Conservation (phyloP, 2,888 invertebrate genomes). For the Dynastes maya region DNA sequence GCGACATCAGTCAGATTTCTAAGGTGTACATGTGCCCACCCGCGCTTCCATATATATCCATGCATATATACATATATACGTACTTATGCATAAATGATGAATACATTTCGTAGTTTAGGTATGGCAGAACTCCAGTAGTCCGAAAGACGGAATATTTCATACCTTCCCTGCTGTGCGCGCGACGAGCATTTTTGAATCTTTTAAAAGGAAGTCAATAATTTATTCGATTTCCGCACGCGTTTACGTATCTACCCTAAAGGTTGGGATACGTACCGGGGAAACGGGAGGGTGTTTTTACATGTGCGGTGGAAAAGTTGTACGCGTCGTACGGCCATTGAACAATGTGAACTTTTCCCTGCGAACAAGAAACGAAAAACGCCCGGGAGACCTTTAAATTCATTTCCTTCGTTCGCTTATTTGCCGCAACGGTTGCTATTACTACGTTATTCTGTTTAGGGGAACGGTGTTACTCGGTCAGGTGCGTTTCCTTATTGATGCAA, state of each 20-base stretch:
- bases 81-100: constrained; percentile 35
- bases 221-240: constrained; percentile 36
- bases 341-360: constrained; percentile 11
- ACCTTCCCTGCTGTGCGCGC: constrained; percentile 19
- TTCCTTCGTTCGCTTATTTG: constrained; percentile 21
- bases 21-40: background rate
- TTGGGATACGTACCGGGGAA: too few relatives aligned
- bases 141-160: constrained; percentile 34
- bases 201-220: constrained; percentile 39
- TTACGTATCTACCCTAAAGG: background rate
- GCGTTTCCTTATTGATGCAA: constrained; percentile 29
- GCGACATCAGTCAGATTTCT: background rate
- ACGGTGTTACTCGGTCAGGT: constrained; percentile 14
- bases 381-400: constrained; percentile 33
- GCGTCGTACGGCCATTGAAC: constrained; percentile 17
- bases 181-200: constrained; percentile 33
- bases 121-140: background rate
- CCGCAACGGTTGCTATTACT: constrained; percentile 35
- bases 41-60: background rate
- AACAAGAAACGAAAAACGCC: constrained; percentile 29
- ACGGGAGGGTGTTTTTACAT: background rate
- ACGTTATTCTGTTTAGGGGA: constrained; percentile 29
- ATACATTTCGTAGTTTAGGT: constrained; percentile 27
- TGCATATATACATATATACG: constrained; percentile 5
- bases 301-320: constrained; percentile 18